Base-by-base conservation (phyloP, 2,888 invertebrate genomes). In the Chymomyza procnemis region DNA sequence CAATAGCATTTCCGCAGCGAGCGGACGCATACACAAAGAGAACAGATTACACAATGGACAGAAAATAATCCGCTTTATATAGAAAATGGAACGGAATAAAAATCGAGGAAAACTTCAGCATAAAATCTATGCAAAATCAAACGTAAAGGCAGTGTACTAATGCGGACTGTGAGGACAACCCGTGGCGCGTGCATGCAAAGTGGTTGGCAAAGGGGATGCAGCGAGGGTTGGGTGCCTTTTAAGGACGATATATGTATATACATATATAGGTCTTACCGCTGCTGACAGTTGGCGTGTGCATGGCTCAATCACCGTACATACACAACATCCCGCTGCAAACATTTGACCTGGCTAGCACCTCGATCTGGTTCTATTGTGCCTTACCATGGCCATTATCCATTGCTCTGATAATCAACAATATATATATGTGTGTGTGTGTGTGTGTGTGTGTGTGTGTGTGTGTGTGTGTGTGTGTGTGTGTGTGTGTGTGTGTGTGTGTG, bases 21-120 rank as follows among this genome's bases (percentile, higher is more conserved):
- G 19, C n/a, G 54, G 58, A 64, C 55, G 46, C 26, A 18, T 48
- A 46, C 18, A 54, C 46, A 21, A 34, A 16, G n/a, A 52, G 58
- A 9, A 46, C 54, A 41, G 41, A 47, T 22, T 61, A 58, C 52
- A 30, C 56, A 26, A 56, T 56, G 14, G 26, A 58, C 58, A 79
- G 78, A 80, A 89, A 88, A 87, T 89, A 88, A 88, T 88, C 88
- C 88, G 85, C 89, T 88, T 89, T 89, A 76, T 85, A 78, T 78
- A 76, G 78, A 75, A 78, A 79, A 80, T 73, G 80, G 73, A 79
- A 75, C 73, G 74, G 75, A 79, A 86, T 75, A 16, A 66, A 76
- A 74, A 67, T 73, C 6, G 74, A 70, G 76, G 73, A 73, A 80
- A 65, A 70, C 64, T 64, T 12, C 54, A 56, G 21, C 50, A 52